phyloP scores from a whole-genome alignment of 1,140 invertebrate genomes.

The Bilobella aurantiaca region DNA sequence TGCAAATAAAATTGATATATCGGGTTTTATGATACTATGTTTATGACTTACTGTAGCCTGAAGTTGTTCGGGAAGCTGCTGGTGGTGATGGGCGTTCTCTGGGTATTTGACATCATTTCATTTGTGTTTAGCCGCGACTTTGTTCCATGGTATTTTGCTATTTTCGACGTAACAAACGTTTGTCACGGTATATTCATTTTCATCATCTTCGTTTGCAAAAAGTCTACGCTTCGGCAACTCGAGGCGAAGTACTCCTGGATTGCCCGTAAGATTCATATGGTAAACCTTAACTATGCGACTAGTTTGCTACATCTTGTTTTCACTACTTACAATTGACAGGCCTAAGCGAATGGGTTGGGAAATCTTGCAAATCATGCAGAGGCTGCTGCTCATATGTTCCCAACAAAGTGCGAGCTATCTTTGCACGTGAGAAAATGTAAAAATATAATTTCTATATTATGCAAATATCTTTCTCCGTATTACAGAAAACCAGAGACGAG shows the following conservation, averaged over 20 bases:
- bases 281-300: too few species aligned
- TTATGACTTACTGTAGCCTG: slow-evolving; percentile 8
- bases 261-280: slow-evolving; percentile 11
- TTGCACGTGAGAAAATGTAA: too few species aligned
- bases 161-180: slow-evolving; percentile 26
- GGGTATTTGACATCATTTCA: slow-evolving; percentile 24
- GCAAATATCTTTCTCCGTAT: too few species aligned
- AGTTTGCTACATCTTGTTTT: too few species aligned
- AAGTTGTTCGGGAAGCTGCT: slow-evolving; percentile 22
- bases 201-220: slow-evolving; percentile 29
- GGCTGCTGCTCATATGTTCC: too few species aligned
- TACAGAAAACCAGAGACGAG: too few species aligned
- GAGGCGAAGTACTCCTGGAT: slow-evolving; percentile 8
- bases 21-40: background rate
- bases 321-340: too few species aligned
- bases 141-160: slow-evolving; percentile 22
- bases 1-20: too few species aligned
- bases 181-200: slow-evolving; percentile 26
- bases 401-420: too few species aligned
- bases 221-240: slow-evolving; percentile 13
- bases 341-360: too few species aligned
- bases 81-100: slow-evolving; percentile 25
- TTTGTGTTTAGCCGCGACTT: background rate
- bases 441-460: too few species aligned
- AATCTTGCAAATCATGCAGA: too few species aligned